A percentile compares a stretch with the other conserved stretches of the same genome.
Conservation (phyloP, 2,113 vertebrate genomes). For the Lucifuga dentata region DNA sequence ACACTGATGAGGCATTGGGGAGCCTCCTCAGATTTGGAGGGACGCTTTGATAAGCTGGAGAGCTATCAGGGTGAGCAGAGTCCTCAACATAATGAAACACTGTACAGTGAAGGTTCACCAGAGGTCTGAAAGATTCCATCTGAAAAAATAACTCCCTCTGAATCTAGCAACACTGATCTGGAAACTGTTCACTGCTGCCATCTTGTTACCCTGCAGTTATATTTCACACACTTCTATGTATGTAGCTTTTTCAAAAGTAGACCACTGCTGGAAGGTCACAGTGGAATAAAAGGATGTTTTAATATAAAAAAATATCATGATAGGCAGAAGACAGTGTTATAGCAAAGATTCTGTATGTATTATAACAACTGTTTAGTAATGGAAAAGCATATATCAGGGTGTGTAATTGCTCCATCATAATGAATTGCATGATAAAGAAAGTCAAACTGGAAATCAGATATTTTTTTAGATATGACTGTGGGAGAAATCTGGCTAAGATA, state of each 20-base stretch:
- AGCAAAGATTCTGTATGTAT: background rate
- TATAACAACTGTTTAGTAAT: background rate
- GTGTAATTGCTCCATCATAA: background rate
- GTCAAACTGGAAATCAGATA: background rate
- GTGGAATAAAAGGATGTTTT: too few species aligned
- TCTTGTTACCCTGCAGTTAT: constrained; percentile 41
- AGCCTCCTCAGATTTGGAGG: constrained; percentile 30
- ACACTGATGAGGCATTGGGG: constrained; percentile 56
- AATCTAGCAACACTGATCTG: constrained; percentile 38
- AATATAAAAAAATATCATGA: too few species aligned
- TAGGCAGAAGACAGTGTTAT: too few species aligned
- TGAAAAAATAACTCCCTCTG: constrained; percentile 53
- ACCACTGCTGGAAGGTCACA: too few species aligned
- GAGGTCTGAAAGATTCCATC: constrained; percentile 41
- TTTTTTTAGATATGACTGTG: too few species aligned
- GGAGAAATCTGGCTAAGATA: too few species aligned
- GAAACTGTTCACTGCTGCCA: constrained; percentile 64
- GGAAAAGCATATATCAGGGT: background rate
- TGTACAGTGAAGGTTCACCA: constrained; percentile 29
- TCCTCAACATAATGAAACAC: constrained; percentile 47
- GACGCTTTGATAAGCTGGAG: constrained; percentile 61
- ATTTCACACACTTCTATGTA: constrained; percentile 37
- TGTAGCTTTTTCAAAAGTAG: constrained; percentile 7
- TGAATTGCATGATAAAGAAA: background rate
- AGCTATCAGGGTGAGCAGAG: constrained; percentile 54